A percentile compares a stretch with the other conserved stretches of the same genome.
phyloP scores from a whole-genome alignment of 2,113 vertebrate genomes.

The Hippoglossus stenolepis region DNA sequence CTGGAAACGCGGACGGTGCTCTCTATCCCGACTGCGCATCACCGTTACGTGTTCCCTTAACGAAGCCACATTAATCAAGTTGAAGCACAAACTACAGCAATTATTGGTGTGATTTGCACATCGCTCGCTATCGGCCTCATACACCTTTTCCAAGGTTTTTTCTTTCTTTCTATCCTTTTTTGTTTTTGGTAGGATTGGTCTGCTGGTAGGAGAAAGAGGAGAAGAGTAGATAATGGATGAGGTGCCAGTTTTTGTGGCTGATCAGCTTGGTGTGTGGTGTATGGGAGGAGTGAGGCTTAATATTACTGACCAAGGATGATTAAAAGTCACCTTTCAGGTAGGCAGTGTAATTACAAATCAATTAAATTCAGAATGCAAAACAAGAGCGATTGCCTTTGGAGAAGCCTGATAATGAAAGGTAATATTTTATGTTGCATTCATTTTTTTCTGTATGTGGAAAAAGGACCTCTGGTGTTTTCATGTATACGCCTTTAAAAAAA shows the following conservation, averaged over 20 bases:
- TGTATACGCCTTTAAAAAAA: background rate
- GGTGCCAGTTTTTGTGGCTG: conserved; percentile 46
- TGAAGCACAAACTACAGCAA: conserved; percentile 56
- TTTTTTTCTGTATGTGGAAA: conserved; percentile 5
- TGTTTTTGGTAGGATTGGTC: background rate
- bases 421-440: background rate
- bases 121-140: conserved; percentile 44
- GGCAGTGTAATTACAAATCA: conserved; percentile 73
- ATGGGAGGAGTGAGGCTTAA: conserved; percentile 42
- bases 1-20: conserved; percentile 10
- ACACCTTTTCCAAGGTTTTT: conserved; percentile 22
- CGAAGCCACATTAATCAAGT: conserved; percentile 71
- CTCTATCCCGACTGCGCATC: background rate
- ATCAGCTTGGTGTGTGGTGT: conserved; percentile 44
- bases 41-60: conserved; percentile 34
- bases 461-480: background rate
- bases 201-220: conserved; percentile 43
- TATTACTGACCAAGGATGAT: conserved; percentile 66
- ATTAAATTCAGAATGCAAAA: conserved; percentile 56
- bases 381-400: conserved; percentile 47
- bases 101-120: conserved; percentile 65
- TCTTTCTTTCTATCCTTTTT: background rate
- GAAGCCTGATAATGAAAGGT: conserved; percentile 43
- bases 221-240: conserved; percentile 61
- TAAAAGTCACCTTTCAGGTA: conserved; percentile 62